Evolutionary conservation across 2,113 vertebrate genomes (phyloP).

Genomic region (Cathartes aura): DNA sequence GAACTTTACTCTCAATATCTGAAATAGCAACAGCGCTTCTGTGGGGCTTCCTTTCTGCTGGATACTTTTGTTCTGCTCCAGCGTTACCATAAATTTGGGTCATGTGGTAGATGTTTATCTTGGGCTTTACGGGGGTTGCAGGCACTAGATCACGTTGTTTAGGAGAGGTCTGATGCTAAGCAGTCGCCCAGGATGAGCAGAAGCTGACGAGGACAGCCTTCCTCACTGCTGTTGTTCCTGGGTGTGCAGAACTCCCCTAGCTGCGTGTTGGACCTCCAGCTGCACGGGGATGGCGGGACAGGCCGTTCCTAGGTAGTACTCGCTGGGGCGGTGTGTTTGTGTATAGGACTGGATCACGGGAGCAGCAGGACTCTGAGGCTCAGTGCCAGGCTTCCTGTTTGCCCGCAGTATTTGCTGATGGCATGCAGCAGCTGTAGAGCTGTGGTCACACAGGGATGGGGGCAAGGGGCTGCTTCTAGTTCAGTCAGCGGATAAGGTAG

Average conservation of each 20-base stretch:
- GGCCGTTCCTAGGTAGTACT: rapidly evolving
- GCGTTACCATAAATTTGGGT: neutral
- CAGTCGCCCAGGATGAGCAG: neutral
- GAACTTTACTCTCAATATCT: neutral
- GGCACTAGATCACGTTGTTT: rapidly evolving
- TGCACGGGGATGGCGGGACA: neutral
- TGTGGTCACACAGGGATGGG: neutral
- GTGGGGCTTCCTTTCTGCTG: neutral
- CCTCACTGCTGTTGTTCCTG: neutral
- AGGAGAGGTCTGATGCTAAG: neutral
- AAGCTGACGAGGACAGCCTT: neutral
- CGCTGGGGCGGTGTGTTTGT: rapidly evolving
- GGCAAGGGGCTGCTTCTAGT: neutral
- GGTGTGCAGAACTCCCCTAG: neutral
- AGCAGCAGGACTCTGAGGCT: neutral
- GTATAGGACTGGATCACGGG: neutral
- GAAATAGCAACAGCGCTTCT: neutral
- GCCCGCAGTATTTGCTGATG: neutral
- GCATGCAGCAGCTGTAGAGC: neutral
- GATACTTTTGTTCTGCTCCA: neutral
- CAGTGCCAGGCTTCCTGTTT: neutral
- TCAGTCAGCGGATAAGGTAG: neutral
- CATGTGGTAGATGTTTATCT: neutral
- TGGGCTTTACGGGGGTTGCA: neutral
- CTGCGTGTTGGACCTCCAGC: neutral